These are phyloP conservation scores for Gibbula magus DNA, from an alignment of 2,888 invertebrate genomes.

Conservation along the genomic window DNA sequence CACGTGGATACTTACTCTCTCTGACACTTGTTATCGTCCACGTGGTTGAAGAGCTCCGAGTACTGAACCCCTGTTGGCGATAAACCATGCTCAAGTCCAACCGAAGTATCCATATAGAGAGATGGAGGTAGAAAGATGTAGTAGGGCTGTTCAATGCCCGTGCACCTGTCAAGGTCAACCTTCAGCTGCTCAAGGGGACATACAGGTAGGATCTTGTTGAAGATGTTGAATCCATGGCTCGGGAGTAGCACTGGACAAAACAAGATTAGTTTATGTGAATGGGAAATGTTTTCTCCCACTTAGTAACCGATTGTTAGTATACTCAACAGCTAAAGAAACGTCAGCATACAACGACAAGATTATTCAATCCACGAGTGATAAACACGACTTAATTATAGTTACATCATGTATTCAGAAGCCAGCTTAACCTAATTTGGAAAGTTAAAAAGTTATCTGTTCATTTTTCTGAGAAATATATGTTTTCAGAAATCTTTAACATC, in stretches of 20 bases:
- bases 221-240: not conserved
- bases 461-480: no score
- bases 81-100: not conserved
- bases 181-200: not conserved
- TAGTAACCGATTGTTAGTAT: no score
- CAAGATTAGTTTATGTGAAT: no score
- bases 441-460: no score
- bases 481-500: no score
- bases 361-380: no score
- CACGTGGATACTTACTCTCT: not conserved
- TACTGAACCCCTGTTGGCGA: not conserved
- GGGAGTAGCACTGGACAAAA: not conserved
- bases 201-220: not conserved
- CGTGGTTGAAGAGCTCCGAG: not conserved
- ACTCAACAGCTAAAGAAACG: no score
- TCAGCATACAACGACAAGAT: no score
- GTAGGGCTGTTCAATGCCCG: not conserved
- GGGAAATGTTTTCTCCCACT: no score
- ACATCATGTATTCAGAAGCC: no score
- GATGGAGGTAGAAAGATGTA: not conserved
- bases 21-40: not conserved
- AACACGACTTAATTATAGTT: no score
- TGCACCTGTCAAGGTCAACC: not conserved
- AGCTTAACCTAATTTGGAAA: no score
- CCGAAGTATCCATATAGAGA: not conserved